Percentiles rank a stretch among this genome's conserved stretches.
These are phyloP conservation scores for Halcyon chelicuti DNA, from an alignment of 2,797 vertebrate species.

Conservation along the genomic window DNA sequence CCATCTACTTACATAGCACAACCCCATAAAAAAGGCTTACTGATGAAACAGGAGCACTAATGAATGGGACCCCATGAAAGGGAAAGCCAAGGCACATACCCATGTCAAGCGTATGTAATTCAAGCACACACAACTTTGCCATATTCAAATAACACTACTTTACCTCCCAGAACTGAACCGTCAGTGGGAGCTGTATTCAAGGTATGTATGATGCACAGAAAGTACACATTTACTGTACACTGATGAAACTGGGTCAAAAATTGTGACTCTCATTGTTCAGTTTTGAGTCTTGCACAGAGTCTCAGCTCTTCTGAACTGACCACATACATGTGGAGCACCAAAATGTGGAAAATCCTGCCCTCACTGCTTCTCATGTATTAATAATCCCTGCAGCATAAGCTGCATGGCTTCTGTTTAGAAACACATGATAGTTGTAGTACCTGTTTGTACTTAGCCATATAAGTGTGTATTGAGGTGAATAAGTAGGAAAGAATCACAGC, in stretches of 20 bases:
- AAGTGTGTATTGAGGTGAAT: background rate
- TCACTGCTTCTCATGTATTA: fast-evolving
- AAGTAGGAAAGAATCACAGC: conserved; percentile 3
- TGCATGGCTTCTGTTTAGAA: fast-evolving
- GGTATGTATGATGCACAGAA: background rate
- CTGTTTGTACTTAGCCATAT: background rate
- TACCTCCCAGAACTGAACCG: background rate
- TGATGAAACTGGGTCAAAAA: background rate
- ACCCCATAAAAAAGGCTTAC: background rate
- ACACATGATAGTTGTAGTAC: background rate
- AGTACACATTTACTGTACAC: background rate
- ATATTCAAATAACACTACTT: fast-evolving
- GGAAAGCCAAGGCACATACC: background rate
- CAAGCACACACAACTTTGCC: background rate
- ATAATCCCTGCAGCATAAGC: background rate
- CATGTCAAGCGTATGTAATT: fast-evolving
- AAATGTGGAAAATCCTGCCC: background rate
- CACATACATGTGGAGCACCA: fast-evolving
- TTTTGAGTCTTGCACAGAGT: background rate
- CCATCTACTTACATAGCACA: background rate
- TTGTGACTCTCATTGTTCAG: background rate
- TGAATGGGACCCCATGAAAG: background rate
- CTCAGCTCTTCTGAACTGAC: background rate
- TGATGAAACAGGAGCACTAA: background rate
- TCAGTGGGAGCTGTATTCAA: background rate